Evolutionary conservation across 2,797 vertebrate species (phyloP).

Genomic region (Molossus molossus): DNA sequence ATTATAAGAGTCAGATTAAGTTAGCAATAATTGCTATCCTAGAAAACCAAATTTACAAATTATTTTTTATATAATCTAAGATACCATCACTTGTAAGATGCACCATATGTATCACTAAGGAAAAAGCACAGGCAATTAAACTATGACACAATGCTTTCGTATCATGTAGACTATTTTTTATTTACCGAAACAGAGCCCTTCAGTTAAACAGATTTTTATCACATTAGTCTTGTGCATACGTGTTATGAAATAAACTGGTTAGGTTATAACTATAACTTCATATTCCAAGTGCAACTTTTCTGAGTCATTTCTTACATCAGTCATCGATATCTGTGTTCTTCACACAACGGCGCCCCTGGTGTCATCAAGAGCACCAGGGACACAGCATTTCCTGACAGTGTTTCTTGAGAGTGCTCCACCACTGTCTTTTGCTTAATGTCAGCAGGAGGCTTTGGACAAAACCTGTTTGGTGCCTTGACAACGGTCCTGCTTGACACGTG

Average conservation of each 20-base stretch:
- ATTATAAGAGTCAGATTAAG: constrained; percentile 79
- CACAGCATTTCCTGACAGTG: neutral
- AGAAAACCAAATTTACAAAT: constrained; percentile 84
- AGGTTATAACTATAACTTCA: constrained; percentile 52
- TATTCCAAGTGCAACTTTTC: constrained; percentile 18
- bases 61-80: constrained; percentile 58
- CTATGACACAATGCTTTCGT: constrained; percentile 16
- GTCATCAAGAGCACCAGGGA: neutral
- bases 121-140: constrained; percentile 48
- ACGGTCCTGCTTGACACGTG: neutral
- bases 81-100: constrained; percentile 14
- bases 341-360: rapidly evolving
- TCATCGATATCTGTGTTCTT: neutral
- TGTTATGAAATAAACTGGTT: constrained; percentile 12
- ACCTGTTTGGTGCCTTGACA: neutral
- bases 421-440: neutral
- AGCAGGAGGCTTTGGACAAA: neutral
- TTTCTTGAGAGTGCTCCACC: too few species aligned
- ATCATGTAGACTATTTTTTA: constrained; percentile 45
- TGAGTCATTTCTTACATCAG: neutral
- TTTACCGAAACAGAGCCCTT: constrained; percentile 51
- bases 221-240: neutral
- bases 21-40: constrained; percentile 81
- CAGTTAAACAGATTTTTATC: constrained; percentile 58
- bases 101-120: constrained; percentile 42